Percentiles rank a stretch among this genome's conserved stretches.
Conservation (phyloP, 2,113 vertebrate species). For the Austrofundulus limnaeus region DNA sequence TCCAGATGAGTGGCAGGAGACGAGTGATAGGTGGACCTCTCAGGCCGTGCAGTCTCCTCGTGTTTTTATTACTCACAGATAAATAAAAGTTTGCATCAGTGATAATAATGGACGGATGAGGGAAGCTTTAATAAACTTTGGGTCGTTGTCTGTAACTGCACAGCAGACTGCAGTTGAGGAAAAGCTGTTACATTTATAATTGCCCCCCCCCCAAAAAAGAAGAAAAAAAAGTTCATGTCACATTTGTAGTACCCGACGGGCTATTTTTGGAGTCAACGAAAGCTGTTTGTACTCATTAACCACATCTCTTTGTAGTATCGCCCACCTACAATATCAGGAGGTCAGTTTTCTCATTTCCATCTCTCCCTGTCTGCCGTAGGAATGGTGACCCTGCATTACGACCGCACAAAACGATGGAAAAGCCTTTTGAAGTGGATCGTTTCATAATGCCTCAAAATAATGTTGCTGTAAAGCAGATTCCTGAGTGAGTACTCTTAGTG, state of each 20-base stretch:
- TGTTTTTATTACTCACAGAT: conserved; percentile 68
- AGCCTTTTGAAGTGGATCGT: conserved; percentile 44
- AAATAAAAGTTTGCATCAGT: conserved; percentile 47
- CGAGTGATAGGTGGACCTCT: conserved; percentile 22
- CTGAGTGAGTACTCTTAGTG: conserved; percentile 22
- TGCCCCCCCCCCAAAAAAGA: too few species aligned
- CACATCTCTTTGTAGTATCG: conserved; percentile 54
- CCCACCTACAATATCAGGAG: conserved; percentile 62
- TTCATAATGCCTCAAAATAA: conserved; percentile 51
- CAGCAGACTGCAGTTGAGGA: conserved; percentile 7
- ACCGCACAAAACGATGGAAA: conserved; percentile 43
- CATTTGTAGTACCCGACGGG: conserved; percentile 47
- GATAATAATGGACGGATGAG: background rate
- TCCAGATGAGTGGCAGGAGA: conserved; percentile 25
- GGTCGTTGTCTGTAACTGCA: conserved; percentile 27
- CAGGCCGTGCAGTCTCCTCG: conserved; percentile 15
- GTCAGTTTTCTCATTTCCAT: conserved; percentile 56
- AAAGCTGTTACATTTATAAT: conserved; percentile 24
- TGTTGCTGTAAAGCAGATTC: conserved; percentile 32
- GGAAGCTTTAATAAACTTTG: background rate
- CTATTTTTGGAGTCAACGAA: conserved; percentile 48
- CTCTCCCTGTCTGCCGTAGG: conserved; percentile 48
- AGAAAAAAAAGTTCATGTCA: conserved; percentile 25
- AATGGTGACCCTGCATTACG: conserved; percentile 40
- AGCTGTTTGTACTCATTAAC: conserved; percentile 60